Conservation (phyloP, 2,797 vertebrate species). For the Gymnothorax reevesii region DNA sequence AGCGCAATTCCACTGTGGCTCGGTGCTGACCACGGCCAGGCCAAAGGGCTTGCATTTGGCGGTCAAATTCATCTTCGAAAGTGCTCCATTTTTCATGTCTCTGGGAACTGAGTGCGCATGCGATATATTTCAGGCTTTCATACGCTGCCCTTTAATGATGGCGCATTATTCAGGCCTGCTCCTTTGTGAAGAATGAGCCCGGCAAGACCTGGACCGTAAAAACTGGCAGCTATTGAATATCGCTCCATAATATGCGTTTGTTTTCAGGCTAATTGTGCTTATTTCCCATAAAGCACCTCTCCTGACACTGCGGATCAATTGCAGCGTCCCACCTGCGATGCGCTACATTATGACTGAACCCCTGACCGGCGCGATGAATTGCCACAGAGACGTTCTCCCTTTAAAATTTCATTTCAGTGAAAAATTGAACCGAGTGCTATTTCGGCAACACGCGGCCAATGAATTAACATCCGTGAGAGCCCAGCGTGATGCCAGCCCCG, state of each 20-base stretch:
- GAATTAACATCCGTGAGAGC: constrained; percentile 36
- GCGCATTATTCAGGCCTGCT: not conserved
- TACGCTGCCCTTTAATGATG: constrained; percentile 14
- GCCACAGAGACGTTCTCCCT: constrained; percentile 21
- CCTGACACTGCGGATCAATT: constrained; percentile 37
- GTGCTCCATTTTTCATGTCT: not conserved
- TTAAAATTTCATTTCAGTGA: constrained; percentile 40
- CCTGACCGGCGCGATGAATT: constrained; percentile 21
- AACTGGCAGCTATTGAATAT: constrained; percentile 32
- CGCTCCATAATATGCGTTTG: constrained; percentile 28
- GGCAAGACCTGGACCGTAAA: constrained; percentile 6
- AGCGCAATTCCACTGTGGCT: not conserved
- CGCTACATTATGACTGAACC: not conserved
- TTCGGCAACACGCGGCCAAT: constrained; percentile 28
- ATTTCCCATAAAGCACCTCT: constrained; percentile 38
- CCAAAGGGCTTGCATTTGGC: constrained; percentile 4
- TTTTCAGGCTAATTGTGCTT: constrained; percentile 35
- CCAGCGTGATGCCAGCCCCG: constrained; percentile 7
- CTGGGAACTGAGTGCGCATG: not conserved
- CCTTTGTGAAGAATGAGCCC: not conserved
- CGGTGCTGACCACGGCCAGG: not conserved
- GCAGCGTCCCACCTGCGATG: constrained; percentile 19
- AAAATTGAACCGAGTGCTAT: constrained; percentile 29
- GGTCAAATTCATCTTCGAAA: constrained; percentile 21
- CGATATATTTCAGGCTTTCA: constrained; percentile 3